Conservation (phyloP, 2,888 invertebrate genomes). For the Tanypteryx hageni region DNA sequence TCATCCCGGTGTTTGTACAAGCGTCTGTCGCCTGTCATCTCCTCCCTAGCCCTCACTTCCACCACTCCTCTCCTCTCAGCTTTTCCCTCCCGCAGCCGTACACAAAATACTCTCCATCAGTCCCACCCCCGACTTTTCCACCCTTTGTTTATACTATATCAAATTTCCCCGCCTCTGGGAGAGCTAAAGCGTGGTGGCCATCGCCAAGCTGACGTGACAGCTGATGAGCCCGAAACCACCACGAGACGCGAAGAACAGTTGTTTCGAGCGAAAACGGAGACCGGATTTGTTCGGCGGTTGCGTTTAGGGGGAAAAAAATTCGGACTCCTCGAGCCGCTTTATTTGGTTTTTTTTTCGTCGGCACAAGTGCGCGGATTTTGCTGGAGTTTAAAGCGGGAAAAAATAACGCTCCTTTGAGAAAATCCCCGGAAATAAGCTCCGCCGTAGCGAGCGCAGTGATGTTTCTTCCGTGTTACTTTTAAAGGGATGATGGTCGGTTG, state of each 20-base stretch:
- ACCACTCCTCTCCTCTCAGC: background rate
- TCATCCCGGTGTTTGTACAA: conserved; percentile 32
- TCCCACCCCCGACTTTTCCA: background rate
- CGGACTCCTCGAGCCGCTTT: conserved; percentile 3
- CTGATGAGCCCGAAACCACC: conserved; percentile 26
- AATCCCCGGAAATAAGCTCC: background rate
- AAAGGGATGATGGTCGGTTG: too few relatives aligned
- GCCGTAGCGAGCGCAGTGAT: background rate
- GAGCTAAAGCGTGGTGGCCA: conserved; percentile 36
- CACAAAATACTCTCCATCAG: conserved; percentile 34
- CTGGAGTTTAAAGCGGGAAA: background rate
- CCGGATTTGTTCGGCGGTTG: background rate
- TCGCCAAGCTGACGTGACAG: conserved; percentile 63
- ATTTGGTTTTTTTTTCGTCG: background rate
- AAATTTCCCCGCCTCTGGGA: conserved; percentile 23
- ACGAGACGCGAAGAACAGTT: conserved; percentile 49
- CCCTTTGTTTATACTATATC: conserved; percentile 59
- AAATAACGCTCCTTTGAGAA: background rate
- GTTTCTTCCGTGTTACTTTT: too few relatives aligned
- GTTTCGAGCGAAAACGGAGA: conserved; percentile 26
- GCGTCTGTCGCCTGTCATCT: conserved; percentile 34
- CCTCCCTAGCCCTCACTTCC: background rate
- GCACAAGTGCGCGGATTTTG: background rate
- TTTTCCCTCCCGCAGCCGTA: background rate
- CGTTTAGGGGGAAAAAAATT: conserved; percentile 12